Evolutionary conservation across 2,888 invertebrate genomes (phyloP).

Genomic region (Caenorhabditis imperialis): DNA sequence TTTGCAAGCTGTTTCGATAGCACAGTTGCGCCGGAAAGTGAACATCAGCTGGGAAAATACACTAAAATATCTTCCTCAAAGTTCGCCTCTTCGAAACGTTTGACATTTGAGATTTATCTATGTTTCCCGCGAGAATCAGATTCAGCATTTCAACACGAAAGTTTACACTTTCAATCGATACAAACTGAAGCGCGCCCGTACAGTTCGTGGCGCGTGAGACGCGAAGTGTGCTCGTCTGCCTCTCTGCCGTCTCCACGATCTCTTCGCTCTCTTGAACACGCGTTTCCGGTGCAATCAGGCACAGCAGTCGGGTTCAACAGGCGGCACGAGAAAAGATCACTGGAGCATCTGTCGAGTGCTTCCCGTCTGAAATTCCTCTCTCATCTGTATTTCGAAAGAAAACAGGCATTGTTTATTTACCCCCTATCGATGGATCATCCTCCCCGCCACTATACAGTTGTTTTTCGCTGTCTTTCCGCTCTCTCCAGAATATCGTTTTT

Average conservation of each 20-base stretch:
- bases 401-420: slow-evolving; percentile 40
- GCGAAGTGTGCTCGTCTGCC: slow-evolving; percentile 37
- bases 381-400: too few species aligned
- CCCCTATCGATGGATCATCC: slow-evolving; percentile 25
- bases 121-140: too few species aligned
- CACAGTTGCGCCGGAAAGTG: too few species aligned
- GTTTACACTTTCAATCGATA: slow-evolving; percentile 32
- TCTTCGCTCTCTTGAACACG: slow-evolving; percentile 3
- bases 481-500: slow-evolving; percentile 23
- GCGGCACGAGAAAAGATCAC: slow-evolving; percentile 7
- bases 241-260: slow-evolving; percentile 31
- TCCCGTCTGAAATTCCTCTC: too few species aligned
- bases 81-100: slow-evolving; percentile 4
- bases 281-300: slow-evolving; percentile 33
- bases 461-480: slow-evolving; percentile 13
- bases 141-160: too few species aligned
- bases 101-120: neutral
- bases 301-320: slow-evolving; percentile 45
- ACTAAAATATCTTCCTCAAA: too few species aligned
- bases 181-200: slow-evolving; percentile 17
- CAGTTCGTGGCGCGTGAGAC: slow-evolving; percentile 30
- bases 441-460: slow-evolving; percentile 20
- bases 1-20: too few species aligned
- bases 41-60: too few species aligned
- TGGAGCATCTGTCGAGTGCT: too few species aligned